Base-by-base conservation (phyloP, 2,797 vertebrate species). In the Ctenopoma kingsleyae region DNA sequence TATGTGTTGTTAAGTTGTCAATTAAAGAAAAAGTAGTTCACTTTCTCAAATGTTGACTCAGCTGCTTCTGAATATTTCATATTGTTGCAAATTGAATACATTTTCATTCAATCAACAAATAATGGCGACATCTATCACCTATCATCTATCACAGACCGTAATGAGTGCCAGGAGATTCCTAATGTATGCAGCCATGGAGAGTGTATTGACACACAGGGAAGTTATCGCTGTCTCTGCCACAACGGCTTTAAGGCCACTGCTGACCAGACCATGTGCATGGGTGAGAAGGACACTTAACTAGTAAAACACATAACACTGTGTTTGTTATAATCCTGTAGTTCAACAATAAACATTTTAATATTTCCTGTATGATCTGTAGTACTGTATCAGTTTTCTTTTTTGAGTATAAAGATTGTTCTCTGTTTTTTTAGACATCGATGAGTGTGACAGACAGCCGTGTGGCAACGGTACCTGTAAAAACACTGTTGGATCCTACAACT, bases 401-500 rank as follows among this genome's bases (percentile, higher is more conserved):
- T 7, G 9, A 20, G 17, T 53, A 27, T 47, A 6, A 57, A 40
- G 20, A 16, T n/a, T 30, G n/a, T n/a, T 32, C 7, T 62, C 19
- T 61, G 15, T 67, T 72, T 1, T 71, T 66, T 16, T 82, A 99
- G 97, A 98, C 65, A 94, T 98, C 0, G 95, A 99, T 1, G 97
- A 99, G 84, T 99, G 97, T 35, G 96, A 98, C 90, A 87, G 91
- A 13, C 96, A 97, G 85, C 97, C 96, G 0, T 98, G 96, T 12
- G 96, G 96, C 3, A 98, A 98, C 0, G 97, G 97, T 0, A 98
- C 96, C 47, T 98, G 97, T 81, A 98, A 96, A 91, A 99, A 99
- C 91, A 96, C 95, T 0, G 94, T 97, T 9, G 97, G 97, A 67
- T 99, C 97, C 88, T 99, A 98, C 91, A 96, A 95, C 93, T 99